These are phyloP conservation scores for Ichneumon xanthorius DNA, from an alignment of 2,888 invertebrate species.

Conservation along the genomic window DNA sequence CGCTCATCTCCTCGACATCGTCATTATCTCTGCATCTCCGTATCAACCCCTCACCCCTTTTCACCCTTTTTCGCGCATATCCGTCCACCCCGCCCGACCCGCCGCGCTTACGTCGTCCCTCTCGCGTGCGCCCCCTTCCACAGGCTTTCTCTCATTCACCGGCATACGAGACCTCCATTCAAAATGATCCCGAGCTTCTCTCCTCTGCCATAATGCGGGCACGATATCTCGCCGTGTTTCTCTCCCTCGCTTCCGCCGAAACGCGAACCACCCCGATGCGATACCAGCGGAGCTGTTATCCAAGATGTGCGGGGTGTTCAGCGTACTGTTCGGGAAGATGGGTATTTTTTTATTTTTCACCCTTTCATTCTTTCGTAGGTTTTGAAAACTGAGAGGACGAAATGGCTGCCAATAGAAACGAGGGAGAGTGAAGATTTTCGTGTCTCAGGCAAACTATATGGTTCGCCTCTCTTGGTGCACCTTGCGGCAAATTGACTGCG, in stretches of 20 bases:
- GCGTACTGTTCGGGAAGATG: not conserved
- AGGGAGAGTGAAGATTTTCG: not conserved
- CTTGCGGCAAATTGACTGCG: no score
- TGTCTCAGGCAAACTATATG: not conserved
- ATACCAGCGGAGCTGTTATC: not conserved
- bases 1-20: constrained; percentile 44
- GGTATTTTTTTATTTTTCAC: not conserved
- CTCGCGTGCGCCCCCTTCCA: not conserved
- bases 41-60: not conserved
- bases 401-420: not conserved
- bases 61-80: not conserved
- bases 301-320: constrained; percentile 7
- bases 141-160: constrained; percentile 45
- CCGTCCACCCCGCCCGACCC: not conserved
- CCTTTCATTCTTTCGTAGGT: not conserved
- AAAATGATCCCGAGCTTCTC: constrained; percentile 54
- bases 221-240: not conserved
- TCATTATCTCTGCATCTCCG: constrained; percentile 56
- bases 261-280: not conserved
- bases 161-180: constrained; percentile 50
- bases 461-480: not conserved
- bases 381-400: not conserved
- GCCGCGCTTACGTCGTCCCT: constrained; percentile 1
- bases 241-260: not conserved
- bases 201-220: constrained; percentile 42